Evolutionary conservation across 2,113 vertebrate genomes (phyloP), one percentile per base, ranked within the genome.

Genomic region (Dromiciops gliroides): DNA sequence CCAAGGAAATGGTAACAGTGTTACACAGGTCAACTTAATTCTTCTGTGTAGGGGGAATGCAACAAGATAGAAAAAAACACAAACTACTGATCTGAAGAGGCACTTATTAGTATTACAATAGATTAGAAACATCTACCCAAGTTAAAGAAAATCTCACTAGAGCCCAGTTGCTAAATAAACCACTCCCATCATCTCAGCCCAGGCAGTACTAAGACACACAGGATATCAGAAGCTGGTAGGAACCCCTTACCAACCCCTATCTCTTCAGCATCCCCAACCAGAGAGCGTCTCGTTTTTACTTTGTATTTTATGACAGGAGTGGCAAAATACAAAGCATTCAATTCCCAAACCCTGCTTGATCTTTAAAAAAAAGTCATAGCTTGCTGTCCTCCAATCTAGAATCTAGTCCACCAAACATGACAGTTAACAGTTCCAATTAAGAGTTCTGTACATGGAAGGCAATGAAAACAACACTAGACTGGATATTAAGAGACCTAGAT

Each of bases 401-500:
- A 83, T 44, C 67, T 23, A 83, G 67, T 22, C 19, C n/a, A 83
- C 37, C 37, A 83, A 83, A 75, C 67, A 75, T n/a, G 31, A 16
- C 37, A 44, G 16, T 75, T n/a, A 12, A 83, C 23, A 44, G 60
- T 83, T n/a, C 37, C 67, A 83, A 44, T 44, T n/a, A 83, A 83
- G 67, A 83, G 19, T 83, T n/a, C 67, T 83, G 67, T n/a, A 16
- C 37, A 19, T 22, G 67, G 16, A 83, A n/a, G n/a, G 92, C 48
- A 91, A 75, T 92, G 67, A 50, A 90, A 96, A 92, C 28, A 91
- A 44, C 22, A 90, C 47, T n/a, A 91, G 26, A 56, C 8, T 49
- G 23, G 28, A 89, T 28, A 92, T 91, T 23, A 95, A 75, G 93
- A 96, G 91, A 60, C 89, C 50, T 51, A 50, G 28, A 49, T 91